These are phyloP conservation scores for Acleris cristana DNA, from an alignment of 2,888 invertebrate genomes.

Conservation along the genomic window DNA sequence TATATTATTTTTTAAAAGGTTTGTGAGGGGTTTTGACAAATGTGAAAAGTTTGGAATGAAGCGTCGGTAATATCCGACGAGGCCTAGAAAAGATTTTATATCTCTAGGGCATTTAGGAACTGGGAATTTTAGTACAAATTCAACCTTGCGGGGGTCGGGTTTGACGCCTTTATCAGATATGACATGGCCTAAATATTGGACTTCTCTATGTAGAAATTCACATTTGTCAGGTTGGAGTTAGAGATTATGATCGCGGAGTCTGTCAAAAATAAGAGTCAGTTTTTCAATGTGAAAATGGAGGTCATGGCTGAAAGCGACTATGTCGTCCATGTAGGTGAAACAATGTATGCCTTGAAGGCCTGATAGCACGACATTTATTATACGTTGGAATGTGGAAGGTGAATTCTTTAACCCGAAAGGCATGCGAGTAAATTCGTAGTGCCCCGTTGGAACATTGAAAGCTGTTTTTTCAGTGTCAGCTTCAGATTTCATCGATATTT, in stretches of 20 bases:
- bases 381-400: conserved; percentile 46
- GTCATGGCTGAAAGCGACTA: neutral
- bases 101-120: conserved; percentile 45
- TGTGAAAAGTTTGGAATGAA: conserved; percentile 45
- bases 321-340: conserved; percentile 48
- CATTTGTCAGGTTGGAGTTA: conserved; percentile 42
- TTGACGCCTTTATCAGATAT: conserved; percentile 49
- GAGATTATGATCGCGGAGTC: conserved; percentile 37
- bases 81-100: conserved; percentile 48
- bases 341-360: conserved; percentile 32
- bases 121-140: conserved; percentile 42
- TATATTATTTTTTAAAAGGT: conserved; percentile 29
- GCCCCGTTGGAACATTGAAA: conserved; percentile 38
- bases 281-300: conserved; percentile 11
- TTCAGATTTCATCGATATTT: no score
- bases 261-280: conserved; percentile 42
- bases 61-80: conserved; percentile 46
- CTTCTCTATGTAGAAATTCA: conserved; percentile 46
- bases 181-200: conserved; percentile 51
- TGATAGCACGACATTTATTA: conserved; percentile 33
- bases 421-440: conserved; percentile 43
- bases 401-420: conserved; percentile 44
- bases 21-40: conserved; percentile 43
- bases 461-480: conserved; percentile 39
- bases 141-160: conserved; percentile 49